Evolutionary conservation across 2,113 vertebrate species (phyloP).

Genomic region (Crotalus tigris): DNA sequence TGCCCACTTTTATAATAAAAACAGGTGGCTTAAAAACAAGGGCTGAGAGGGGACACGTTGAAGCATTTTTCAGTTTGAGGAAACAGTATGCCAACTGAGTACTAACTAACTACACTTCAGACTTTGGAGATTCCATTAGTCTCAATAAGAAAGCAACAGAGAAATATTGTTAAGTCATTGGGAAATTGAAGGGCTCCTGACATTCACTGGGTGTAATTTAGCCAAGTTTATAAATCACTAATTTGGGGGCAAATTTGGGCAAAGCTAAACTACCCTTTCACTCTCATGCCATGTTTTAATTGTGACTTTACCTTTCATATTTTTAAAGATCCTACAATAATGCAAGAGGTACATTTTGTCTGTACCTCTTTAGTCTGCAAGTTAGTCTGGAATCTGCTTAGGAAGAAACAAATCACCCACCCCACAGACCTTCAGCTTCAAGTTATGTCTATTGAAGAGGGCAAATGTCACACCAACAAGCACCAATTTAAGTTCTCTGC

Average conservation of each 20-base stretch:
- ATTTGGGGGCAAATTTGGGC: not conserved
- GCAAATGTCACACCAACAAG: not conserved
- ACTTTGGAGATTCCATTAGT: not conserved
- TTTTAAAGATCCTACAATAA: not conserved
- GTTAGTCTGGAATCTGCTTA: not conserved
- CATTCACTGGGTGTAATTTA: not conserved
- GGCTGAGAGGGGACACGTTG: not conserved
- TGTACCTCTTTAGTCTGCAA: not conserved
- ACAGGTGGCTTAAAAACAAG: not conserved
- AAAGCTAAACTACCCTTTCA: not conserved
- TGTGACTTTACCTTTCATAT: not conserved
- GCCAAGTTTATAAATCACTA: not conserved
- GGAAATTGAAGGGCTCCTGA: not conserved
- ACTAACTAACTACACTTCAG: not conserved
- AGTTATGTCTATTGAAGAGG: conserved; percentile 13
- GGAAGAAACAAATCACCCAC: not conserved
- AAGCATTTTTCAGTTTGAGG: not conserved
- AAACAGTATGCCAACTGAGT: not conserved
- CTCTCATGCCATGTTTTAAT: not conserved
- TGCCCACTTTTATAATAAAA: not conserved
- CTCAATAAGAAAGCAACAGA: not conserved
- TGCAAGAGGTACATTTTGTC: not conserved
- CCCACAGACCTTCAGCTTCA: not conserved
- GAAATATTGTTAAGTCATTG: not conserved
- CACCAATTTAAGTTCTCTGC: not conserved